Percentiles rank a stretch among this genome's conserved stretches.
These are phyloP conservation scores for Cryptoleucopteryx plumbea DNA, from an alignment of 2,113 vertebrate genomes.

Conservation along the genomic window DNA sequence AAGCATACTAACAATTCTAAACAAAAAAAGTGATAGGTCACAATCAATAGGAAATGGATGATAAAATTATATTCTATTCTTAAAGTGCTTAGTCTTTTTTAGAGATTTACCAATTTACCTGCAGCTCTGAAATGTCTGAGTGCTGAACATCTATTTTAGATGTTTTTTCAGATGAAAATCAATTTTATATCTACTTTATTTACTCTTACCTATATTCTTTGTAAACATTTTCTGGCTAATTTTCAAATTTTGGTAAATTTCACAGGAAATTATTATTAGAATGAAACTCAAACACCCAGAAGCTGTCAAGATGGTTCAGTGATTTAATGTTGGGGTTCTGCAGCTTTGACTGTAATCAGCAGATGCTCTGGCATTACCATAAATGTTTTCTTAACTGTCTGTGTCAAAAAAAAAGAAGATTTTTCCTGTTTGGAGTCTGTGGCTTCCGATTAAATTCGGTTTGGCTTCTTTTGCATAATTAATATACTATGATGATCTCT, in stretches of 20 bases:
- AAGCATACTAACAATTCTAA: slow-evolving; percentile 12
- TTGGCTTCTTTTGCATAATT: slow-evolving; percentile 74
- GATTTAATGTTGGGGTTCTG: slow-evolving; percentile 73
- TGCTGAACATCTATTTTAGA: not conserved
- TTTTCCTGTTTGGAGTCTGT: slow-evolving; percentile 56
- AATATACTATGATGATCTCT: slow-evolving; percentile 70
- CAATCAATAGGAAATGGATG: not conserved
- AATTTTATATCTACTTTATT: slow-evolving; percentile 23
- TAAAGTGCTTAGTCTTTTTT: slow-evolving; percentile 16
- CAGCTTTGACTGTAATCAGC: slow-evolving; percentile 77
- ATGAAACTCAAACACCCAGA: slow-evolving; percentile 64
- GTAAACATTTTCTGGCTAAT: slow-evolving; percentile 62
- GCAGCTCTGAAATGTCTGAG: not conserved
- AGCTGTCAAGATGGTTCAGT: slow-evolving; percentile 77
- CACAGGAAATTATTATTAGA: slow-evolving; percentile 67
- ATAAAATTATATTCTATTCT: slow-evolving; percentile 44
- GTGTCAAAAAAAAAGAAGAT: slow-evolving; percentile 35
- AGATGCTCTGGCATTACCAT: slow-evolving; percentile 77
- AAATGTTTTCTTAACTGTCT: slow-evolving; percentile 76
- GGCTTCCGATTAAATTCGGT: slow-evolving; percentile 71
- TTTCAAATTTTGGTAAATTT: slow-evolving; percentile 70
- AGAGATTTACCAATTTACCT: slow-evolving; percentile 16
- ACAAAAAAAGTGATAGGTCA: slow-evolving; percentile 43
- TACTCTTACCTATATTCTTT: slow-evolving; percentile 37
- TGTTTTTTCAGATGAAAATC: slow-evolving; percentile 35